Percentiles rank a stretch among this genome's conserved stretches.
phyloP scores from a whole-genome alignment of 2,113 vertebrate genomes.

The Agelaius phoeniceus region DNA sequence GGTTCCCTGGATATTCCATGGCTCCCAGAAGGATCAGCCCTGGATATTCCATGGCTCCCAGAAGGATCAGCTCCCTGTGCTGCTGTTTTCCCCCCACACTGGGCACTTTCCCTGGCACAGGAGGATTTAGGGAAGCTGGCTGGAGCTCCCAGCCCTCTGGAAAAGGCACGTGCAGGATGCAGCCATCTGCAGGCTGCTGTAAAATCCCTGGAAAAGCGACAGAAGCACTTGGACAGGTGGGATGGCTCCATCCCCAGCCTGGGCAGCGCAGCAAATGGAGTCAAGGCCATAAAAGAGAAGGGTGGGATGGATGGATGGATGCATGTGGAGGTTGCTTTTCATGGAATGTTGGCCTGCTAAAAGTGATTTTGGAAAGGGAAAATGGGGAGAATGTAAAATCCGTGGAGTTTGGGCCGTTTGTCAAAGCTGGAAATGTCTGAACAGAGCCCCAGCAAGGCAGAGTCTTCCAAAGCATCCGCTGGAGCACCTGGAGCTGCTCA shows the following conservation, averaged over 20 bases:
- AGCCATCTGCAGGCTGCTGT: neutral
- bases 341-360: neutral
- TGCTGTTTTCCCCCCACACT: neutral
- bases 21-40: no score
- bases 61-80: neutral
- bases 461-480: neutral
- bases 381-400: neutral
- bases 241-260: slow-evolving; percentile 12
- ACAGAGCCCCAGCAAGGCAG: neutral
- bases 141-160: neutral
- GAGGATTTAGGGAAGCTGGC: neutral
- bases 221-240: slow-evolving; percentile 47
- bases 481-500: slow-evolving; percentile 8
- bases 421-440: slow-evolving; percentile 6
- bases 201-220: slow-evolving; percentile 35
- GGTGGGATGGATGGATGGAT: neutral
- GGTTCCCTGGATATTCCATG: no score
- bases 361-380: slow-evolving; percentile 26
- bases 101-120: neutral
- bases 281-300: slow-evolving; percentile 4
- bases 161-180: slow-evolving; percentile 5
- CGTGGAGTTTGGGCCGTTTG: slow-evolving; percentile 1
- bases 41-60: no score
- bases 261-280: neutral
- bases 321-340: neutral